Base-by-base conservation (phyloP, 2,888 invertebrate species). In the Orthonevra nobilis region DNA sequence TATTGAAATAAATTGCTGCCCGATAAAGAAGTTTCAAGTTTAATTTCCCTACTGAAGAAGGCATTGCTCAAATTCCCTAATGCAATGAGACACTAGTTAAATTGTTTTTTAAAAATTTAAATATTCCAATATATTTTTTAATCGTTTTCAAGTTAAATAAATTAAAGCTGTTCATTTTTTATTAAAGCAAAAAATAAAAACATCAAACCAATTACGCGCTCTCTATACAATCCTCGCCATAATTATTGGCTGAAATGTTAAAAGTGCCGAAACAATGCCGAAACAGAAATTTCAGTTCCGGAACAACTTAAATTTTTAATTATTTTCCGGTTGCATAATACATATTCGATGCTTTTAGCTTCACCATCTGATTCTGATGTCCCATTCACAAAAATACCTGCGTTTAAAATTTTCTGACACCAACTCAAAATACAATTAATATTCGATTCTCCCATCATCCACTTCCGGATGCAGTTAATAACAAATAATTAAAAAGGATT, bases 231-330 rank as follows among this genome's bases (percentile, higher is more conserved):
- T 36, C 48, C 28, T 61, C 40, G 10, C 38, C 32, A 23, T 54
- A 66, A 54, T 54, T 36, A 36, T 34, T 19, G 14, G 28, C 10
- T 36, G 42, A 54, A 52, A 52, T 15, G 23, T 26, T n/a, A 1
- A 12, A 28, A 38, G 12, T 36, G 54, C 44, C 17, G 42, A 14
- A 23, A 34, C 40, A 46, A 15, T 15, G 54, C 58, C 40, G 40
- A 17, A 56, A 50, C n/a, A n/a, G n/a, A n/a, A n/a, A n/a, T 68
- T 17, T 58, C 64, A 58, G 58, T 50, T 72, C 66, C 66, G 61
- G 36, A 79, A 38, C 36, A 36, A 61, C 44, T 61, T 68, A 56
- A 79, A 68, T 61, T 68, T 73, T 79, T 56, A 79, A 73, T 73
- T 36, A 68, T 56, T 61, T 73, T 61, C 73, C 68, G 54, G 46